Conservation (phyloP, 2,113 vertebrate species). For the Dipodomys merriami region DNA sequence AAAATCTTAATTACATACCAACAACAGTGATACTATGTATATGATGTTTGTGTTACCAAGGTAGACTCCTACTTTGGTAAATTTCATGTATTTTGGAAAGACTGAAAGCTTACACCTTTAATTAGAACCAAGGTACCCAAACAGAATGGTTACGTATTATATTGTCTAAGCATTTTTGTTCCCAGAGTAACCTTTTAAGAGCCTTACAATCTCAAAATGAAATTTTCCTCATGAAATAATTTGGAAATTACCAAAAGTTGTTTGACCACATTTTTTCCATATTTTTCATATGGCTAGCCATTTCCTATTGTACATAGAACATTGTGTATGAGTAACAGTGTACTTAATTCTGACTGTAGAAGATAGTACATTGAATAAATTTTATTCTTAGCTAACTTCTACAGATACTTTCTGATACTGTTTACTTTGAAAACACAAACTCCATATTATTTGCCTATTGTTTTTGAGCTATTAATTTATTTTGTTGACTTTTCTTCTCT, state of each 20-base stretch:
- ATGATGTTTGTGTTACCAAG: not conserved
- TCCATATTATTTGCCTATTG: not conserved
- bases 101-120: not conserved
- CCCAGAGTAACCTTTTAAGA: not conserved
- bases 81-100: not conserved
- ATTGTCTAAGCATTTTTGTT: not conserved
- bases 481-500: not conserved
- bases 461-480: not conserved
- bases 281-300: not conserved
- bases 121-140: not conserved
- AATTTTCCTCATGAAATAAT: not conserved
- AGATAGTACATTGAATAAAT: not conserved
- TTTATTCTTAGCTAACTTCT: not conserved
- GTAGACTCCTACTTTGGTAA: not conserved
- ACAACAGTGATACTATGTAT: too few relatives aligned
- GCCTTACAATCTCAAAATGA: not conserved
- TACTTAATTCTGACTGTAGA: not conserved
- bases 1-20: not conserved
- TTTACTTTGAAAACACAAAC: too few relatives aligned
- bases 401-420: too few relatives aligned
- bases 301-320: not conserved
- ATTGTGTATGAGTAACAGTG: not conserved
- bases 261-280: not conserved
- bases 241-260: not conserved
- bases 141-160: not conserved